phyloP scores from a whole-genome alignment of 2,888 invertebrate genomes.

The Oeneis ivallda region DNA sequence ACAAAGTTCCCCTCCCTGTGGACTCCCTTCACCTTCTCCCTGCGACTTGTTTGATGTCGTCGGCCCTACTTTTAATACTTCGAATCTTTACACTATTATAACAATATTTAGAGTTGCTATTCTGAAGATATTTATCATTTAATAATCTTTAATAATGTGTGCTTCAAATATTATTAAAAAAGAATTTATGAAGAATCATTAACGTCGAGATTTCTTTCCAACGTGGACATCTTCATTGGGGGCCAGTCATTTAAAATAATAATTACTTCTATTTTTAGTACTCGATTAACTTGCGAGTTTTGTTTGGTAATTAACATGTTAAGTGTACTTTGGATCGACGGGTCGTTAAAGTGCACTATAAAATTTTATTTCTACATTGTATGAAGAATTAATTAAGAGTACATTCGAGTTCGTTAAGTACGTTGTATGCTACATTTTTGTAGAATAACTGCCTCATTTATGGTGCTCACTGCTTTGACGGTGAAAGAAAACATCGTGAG shows the following conservation, averaged over 20 bases:
- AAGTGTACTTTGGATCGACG: conserved; percentile 7
- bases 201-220: neutral
- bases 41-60: too few species aligned
- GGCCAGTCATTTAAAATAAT: conserved; percentile 13
- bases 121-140: too few species aligned
- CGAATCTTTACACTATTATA: too few species aligned
- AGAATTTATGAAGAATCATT: neutral
- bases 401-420: neutral
- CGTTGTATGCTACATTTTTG: too few species aligned
- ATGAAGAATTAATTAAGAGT: neutral
- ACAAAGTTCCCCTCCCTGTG: too few species aligned
- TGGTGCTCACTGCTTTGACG: too few species aligned
- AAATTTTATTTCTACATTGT: neutral
- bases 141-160: neutral
- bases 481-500: too few species aligned
- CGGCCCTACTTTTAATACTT: too few species aligned
- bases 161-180: neutral
- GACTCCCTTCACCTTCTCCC: too few species aligned
- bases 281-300: conserved; percentile 12
- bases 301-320: conserved; percentile 17
- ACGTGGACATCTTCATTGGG: conserved; percentile 2
- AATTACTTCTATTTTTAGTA: conserved; percentile 7
- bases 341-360: neutral
- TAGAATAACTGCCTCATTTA: too few species aligned
- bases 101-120: too few species aligned